Conservation (phyloP, 1,140 invertebrate species). For the Bombus fervidus region DNA sequence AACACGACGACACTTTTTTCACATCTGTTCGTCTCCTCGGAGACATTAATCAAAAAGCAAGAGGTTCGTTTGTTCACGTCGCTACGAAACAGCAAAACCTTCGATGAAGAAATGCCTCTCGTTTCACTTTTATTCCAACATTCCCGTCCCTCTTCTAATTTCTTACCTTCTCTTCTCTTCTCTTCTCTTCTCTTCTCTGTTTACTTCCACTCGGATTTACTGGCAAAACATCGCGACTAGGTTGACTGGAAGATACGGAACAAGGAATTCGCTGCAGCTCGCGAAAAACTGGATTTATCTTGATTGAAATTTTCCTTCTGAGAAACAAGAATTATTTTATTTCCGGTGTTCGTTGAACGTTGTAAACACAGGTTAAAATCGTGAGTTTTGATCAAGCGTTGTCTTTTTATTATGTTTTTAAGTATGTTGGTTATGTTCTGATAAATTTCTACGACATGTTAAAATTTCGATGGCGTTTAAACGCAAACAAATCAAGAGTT, state of each 20-base stretch:
- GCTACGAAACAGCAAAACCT: neutral
- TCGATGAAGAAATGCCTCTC: neutral
- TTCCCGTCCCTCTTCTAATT: constrained; percentile 9
- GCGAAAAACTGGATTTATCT: constrained; percentile 6
- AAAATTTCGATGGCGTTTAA: too few relatives aligned
- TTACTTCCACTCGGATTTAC: neutral
- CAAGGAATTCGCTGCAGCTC: neutral
- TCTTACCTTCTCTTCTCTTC: neutral
- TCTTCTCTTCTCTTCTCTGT: neutral
- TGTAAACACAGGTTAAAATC: too few relatives aligned
- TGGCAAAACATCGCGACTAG: neutral
- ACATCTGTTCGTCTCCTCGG: neutral
- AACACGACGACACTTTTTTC: neutral
- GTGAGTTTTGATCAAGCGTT: too few relatives aligned
- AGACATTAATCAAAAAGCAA: constrained; percentile 47
- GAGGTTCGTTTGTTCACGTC: neutral
- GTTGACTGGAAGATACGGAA: neutral
- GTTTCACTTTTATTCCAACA: constrained; percentile 12
- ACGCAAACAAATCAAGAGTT: too few relatives aligned
- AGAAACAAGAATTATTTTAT: too few relatives aligned
- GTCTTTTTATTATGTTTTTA: too few relatives aligned
- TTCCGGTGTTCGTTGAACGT: too few relatives aligned
- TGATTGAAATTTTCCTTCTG: neutral
- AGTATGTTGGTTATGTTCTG: too few relatives aligned
- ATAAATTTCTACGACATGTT: too few relatives aligned